phyloP scores from a whole-genome alignment of 2,113 vertebrate species.

The Gila orcuttii region DNA sequence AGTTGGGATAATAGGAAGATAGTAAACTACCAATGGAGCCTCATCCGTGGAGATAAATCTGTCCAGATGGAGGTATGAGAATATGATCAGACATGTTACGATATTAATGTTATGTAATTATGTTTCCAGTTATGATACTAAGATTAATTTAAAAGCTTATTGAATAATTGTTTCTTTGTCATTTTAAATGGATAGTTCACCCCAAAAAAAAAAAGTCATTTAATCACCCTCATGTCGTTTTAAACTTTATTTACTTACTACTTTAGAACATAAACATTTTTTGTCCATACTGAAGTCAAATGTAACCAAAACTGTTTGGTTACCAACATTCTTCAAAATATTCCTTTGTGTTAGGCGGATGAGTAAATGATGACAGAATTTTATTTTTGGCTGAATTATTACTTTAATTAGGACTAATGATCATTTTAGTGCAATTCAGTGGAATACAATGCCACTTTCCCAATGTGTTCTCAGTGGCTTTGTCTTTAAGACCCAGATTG shows the following conservation, averaged over 20 bases:
- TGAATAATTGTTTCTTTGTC: not conserved
- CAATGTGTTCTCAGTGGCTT: not conserved
- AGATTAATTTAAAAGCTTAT: not conserved
- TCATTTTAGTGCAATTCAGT: not conserved
- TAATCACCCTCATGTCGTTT: not conserved
- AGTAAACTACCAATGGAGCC: slow-evolving; percentile 78
- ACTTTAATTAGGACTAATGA: not conserved
- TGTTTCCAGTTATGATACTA: not conserved
- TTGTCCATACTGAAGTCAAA: not conserved
- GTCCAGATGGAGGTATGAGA: slow-evolving; percentile 77
- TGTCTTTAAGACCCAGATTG: not conserved
- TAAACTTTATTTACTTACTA: not conserved
- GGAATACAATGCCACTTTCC: not conserved
- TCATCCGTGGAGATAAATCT: slow-evolving; percentile 63
- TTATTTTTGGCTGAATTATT: not conserved
- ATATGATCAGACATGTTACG: not conserved
- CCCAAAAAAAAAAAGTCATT: not conserved
- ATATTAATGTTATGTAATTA: not conserved
- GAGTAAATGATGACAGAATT: not conserved
- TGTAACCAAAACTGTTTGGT: not conserved
- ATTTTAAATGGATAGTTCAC: not conserved
- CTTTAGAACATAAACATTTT: not conserved
- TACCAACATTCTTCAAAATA: not conserved
- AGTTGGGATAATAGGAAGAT: slow-evolving; percentile 75
- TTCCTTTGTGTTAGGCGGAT: not conserved